These are phyloP conservation scores for Orchesellides sinensis DNA, from an alignment of 2,888 invertebrate species.

Conservation along the genomic window DNA sequence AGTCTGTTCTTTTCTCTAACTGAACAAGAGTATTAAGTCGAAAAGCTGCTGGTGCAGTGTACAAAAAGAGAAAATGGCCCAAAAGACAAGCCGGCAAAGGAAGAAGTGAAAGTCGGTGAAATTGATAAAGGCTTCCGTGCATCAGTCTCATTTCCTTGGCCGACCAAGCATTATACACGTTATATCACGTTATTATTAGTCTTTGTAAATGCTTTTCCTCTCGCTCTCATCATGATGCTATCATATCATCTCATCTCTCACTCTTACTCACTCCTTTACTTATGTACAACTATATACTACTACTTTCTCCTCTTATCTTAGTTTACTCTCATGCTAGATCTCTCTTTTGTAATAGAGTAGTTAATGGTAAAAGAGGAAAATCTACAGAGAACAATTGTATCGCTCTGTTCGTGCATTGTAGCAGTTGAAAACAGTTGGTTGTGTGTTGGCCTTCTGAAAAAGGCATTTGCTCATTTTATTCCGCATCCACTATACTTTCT, in stretches of 20 bases:
- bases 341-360: too few species aligned
- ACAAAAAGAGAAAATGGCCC: neutral
- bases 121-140: conserved; percentile 66
- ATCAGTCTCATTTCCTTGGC: conserved; percentile 43
- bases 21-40: conserved; percentile 66
- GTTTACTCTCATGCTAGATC: neutral
- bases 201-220: conserved; percentile 25
- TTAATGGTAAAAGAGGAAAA: too few species aligned
- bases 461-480: too few species aligned
- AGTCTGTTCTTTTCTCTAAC: conserved; percentile 45
- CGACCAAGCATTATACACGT: conserved; percentile 1
- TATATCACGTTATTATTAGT: conserved; percentile 23
- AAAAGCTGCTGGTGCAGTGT: conserved; percentile 8
- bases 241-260: neutral
- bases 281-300: neutral
- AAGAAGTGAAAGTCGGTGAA: conserved; percentile 61
- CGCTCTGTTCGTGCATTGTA: too few species aligned
- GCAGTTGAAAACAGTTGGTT: too few species aligned
- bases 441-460: neutral
- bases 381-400: too few species aligned
- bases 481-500: neutral
- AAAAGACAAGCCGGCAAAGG: neutral
- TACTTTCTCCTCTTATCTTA: neutral
- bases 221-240: neutral
- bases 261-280: neutral